These are phyloP conservation scores for Mimas tiliae DNA, from an alignment of 2,888 invertebrate genomes.

Conservation along the genomic window DNA sequence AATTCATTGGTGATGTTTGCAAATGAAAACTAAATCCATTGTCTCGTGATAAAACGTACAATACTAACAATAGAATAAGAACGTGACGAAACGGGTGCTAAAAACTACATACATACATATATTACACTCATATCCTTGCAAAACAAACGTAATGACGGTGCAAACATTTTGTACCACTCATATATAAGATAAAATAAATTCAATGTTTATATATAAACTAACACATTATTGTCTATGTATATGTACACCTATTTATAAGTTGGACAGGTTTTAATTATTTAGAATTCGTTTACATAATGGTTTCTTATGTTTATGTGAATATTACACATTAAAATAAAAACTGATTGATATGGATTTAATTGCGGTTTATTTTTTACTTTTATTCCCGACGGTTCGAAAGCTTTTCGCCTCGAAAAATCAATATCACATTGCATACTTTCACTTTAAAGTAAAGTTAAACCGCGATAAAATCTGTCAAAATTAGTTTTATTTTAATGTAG, in stretches of 20 bases:
- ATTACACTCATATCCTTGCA: conserved; percentile 28
- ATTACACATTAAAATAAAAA: too few species aligned
- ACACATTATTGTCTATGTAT: conserved; percentile 76
- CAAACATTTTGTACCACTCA: conserved; percentile 10
- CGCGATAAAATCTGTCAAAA: too few species aligned
- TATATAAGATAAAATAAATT: conserved; percentile 26
- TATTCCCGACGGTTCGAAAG: too few species aligned
- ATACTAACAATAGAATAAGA: conserved; percentile 23
- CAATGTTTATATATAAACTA: conserved; percentile 42
- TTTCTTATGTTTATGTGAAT: too few species aligned
- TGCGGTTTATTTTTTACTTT: too few species aligned
- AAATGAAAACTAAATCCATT: too few species aligned
- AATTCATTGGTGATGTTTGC: too few species aligned
- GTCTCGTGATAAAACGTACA: background rate
- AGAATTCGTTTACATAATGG: conserved; percentile 44
- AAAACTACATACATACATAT: conserved; percentile 34
- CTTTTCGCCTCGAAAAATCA: too few species aligned
- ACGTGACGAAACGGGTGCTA: conserved; percentile 21
- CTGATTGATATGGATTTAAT: too few species aligned
- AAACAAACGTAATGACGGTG: conserved; percentile 19
- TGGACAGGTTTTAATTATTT: conserved; percentile 53
- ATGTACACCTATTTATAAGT: conserved; percentile 65
- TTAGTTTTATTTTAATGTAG: too few species aligned
- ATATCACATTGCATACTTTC: too few species aligned
- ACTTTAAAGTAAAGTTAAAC: too few species aligned